Base-by-base conservation (phyloP, 1,140 invertebrate species). In the Drosophila santomea region DNA sequence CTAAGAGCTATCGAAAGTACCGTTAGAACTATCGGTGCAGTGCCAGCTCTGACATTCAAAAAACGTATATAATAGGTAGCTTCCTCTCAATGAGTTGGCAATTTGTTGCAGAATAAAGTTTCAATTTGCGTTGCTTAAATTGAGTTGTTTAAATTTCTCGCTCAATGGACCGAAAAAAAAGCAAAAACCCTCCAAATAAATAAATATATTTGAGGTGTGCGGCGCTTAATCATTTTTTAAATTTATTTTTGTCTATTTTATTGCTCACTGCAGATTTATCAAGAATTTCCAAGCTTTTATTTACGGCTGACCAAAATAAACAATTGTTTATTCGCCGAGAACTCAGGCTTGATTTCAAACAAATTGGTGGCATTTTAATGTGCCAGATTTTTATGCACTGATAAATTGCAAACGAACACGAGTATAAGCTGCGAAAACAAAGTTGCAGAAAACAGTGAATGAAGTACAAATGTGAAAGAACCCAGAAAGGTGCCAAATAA, bases 351-450 rank as follows among this genome's bases (percentile, higher is more conserved):
- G 6, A 54, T 15, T 67, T 48, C 51, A 58, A 56, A 57, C 48
- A 78, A 69, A 74, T 62, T 71, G 58, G 60, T 74, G 52, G 73
- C 73, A 74, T 57, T 72, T 85, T 74, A 86, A 86, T 86, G 63
- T 57, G 44, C 43, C 41, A 64, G 61, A 61, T 77, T 79, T 82
- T 82, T 78, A 57, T 69, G 55, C 66, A 82, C 72, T 79, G 62
- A 79, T 86, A 72, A 78, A 79, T 76, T 61, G 20, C 41, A 15
- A 23, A 45, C 32, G 35, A 43, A 48, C 32, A 32, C 32, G 20
- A 38, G 25, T 74, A 78, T 38, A 45, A 69, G 66, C 15, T 80
- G 63, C 36, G 36, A 81, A 80, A 81, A 81, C 41, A 76, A 80
- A 80, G 47, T 60, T 25, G 35, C 28, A 38, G 10, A 35, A 38